Base-by-base conservation (phyloP, 2,888 invertebrate genomes). In the Pyrochroa serraticornis region DNA sequence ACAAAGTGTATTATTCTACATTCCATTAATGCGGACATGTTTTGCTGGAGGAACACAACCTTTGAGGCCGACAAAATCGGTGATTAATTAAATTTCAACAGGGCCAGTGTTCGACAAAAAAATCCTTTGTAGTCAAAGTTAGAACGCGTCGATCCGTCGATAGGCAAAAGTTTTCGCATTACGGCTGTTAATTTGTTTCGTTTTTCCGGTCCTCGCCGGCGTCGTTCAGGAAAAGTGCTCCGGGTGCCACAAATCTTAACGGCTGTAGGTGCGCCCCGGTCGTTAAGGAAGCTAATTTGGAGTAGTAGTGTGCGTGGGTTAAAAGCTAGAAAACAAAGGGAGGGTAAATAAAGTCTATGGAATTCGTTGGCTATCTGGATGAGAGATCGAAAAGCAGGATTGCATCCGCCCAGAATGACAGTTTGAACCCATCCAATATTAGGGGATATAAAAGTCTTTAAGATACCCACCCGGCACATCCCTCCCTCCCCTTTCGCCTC, bases 371-470 rank as follows among this genome's bases (percentile, higher is more conserved):
- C 58, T 69, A 72, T 73, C 71, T 67, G 66, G 71, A 71, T 71
- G 70, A 68, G 67, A 70, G 69, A 71, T 71, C 71, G 66, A 68
- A 62, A 66, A 62, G 46, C 35, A 58, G 68, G 64, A 69, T 71
- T 68, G 67, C 70, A 68, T 70, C 67, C 67, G 65, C 61, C 53
- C 63, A 58, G 65, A 68, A 72, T 71, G 74, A 72, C 73, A 72
- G 68, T 72, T 72, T 69, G 70, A 73, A 71, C 71, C 71, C 70
- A 64, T 71, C 71, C 70, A 69, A 72, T 72, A 73, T 73, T 71
- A 71, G 71, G 69, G 71, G 72, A 73, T 74, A 73, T 72, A 73
- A 71, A 74, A 71, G 73, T 71, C 72, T 72, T 73, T 72, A 71
- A 72, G 73, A 73, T 71, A 71, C 70, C 56, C 58, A 52, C 51